Conservation (phyloP, 2,797 vertebrate genomes). For the Takifugu ocellatus region DNA sequence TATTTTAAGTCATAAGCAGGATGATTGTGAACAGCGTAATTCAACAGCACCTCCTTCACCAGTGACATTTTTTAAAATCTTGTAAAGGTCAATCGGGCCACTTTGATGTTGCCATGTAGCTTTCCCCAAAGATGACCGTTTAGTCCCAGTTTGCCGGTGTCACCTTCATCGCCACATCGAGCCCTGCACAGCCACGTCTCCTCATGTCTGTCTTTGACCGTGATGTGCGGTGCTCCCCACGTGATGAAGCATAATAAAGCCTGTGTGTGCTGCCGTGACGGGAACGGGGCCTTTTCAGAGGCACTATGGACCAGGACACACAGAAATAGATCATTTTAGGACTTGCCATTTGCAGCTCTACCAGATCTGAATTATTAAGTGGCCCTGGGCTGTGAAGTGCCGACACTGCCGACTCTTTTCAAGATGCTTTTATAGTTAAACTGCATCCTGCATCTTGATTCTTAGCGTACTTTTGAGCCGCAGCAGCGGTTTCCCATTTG, state of each 20-base stretch:
- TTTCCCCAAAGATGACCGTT: no score
- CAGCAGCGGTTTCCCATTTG: slow-evolving; percentile 31
- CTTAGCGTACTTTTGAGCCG: slow-evolving; percentile 11
- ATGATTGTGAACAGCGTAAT: no score
- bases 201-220: background rate
- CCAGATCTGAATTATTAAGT: slow-evolving; percentile 65
- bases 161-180: background rate
- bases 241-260: slow-evolving; percentile 22
- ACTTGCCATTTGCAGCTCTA: slow-evolving; percentile 32
- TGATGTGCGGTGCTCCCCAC: slow-evolving; percentile 22
- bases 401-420: slow-evolving; percentile 35
- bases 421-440: slow-evolving; percentile 51
- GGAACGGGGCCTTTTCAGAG: slow-evolving; percentile 29
- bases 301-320: slow-evolving; percentile 26
- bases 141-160: no score
- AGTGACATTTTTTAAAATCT: no score
- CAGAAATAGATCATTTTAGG: slow-evolving; percentile 53
- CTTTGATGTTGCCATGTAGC: no score
- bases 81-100: no score
- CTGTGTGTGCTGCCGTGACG: slow-evolving; percentile 14
- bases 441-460: slow-evolving; percentile 23
- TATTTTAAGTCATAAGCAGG: no score
- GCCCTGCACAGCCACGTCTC: slow-evolving; percentile 2
- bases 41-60: no score
- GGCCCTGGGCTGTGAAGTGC: slow-evolving; percentile 42